Percentiles rank a stretch among this genome's conserved stretches.
Conservation (phyloP, 1,140 invertebrate species). For the Drosophila bocqueti region DNA sequence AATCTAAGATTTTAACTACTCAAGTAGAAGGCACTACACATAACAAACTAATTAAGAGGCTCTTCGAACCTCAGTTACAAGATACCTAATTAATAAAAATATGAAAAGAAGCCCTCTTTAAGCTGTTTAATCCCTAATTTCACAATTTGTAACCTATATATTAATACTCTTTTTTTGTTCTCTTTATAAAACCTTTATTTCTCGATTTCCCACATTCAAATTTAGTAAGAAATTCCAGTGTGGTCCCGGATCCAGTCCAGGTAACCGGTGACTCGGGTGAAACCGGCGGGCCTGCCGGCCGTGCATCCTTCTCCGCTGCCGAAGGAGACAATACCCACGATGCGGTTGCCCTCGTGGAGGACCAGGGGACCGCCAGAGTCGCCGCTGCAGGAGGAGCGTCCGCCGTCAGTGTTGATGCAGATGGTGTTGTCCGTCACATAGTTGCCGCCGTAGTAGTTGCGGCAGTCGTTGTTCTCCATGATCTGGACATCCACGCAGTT, state of each 20-base stretch:
- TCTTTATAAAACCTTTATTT: background rate
- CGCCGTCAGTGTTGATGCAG: slow-evolving; percentile 29
- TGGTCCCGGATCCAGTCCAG: slow-evolving; percentile 86
- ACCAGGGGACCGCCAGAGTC: slow-evolving; percentile 57
- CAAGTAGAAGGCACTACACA: background rate
- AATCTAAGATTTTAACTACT: background rate
- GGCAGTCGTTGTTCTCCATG: slow-evolving; percentile 39
- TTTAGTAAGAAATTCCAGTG: slow-evolving; percentile 83
- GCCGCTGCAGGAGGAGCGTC: slow-evolving; percentile 41
- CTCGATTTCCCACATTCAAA: background rate
- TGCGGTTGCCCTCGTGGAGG: slow-evolving; percentile 23
- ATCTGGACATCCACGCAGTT: slow-evolving; percentile 37
- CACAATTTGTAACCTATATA: no score
- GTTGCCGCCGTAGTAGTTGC: slow-evolving; percentile 28
- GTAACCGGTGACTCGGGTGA: slow-evolving; percentile 85
- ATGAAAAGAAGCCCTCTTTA: no score
- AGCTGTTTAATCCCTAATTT: no score
- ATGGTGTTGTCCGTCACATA: slow-evolving; percentile 38
- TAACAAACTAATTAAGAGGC: background rate
- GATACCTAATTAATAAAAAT: background rate
- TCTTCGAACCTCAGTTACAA: background rate
- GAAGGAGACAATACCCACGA: slow-evolving; percentile 86
- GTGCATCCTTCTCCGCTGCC: slow-evolving; percentile 85
- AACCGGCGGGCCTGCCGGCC: slow-evolving; percentile 86
- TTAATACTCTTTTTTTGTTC: background rate